Evolutionary conservation across 1,140 invertebrate genomes (phyloP), one percentile per base, ranked within the genome.

Genomic region (Lepidurus arcticus): DNA sequence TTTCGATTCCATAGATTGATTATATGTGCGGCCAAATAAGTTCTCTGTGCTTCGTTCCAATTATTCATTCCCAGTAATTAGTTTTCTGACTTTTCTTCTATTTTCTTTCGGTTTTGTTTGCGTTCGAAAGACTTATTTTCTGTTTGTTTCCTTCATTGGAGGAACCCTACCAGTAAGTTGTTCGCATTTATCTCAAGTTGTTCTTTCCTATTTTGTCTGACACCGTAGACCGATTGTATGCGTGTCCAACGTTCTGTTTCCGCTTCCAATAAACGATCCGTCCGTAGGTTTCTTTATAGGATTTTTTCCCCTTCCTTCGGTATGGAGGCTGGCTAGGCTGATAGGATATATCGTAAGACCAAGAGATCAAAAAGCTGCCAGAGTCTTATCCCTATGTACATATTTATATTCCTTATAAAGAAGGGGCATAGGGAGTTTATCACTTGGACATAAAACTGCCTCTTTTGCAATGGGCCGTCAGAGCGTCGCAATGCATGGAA

Each of bases 281-380:
- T 65, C 21, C 21, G 16, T 65, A 6, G 6, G 13, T 16, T 65
- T 65, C 8, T 65, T 65, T 65, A n/a, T 16, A 4, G 21, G 13
- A 65, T 7, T 7, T 65, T 65, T n/a, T 65, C 21, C 13, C 21
- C 13, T 4, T 65, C 21, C 16, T 13, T 13, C 21, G 21, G n/a
- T 65, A 65, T 34, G 13, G 53, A 65, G 21, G 16, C 53, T 21
- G 16, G 7, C 16, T 65, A 65, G 53, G 53, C 53, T 21, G 53
- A 65, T 65, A 65, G 53, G 53, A 16, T 13, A 65, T 65, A 21
- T 65, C 53, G 53, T 65, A 65, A 65, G 53, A 65, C 53, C 53
- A 11, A 65, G 53, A 65, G 53, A 65, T 65, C 53, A 65, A 65
- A 21, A 65, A 65, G 53, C 13, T 65, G n/a, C 53, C 53, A 65